phyloP scores from a whole-genome alignment of 2,888 invertebrate genomes.

The Diarsia mendica region DNA sequence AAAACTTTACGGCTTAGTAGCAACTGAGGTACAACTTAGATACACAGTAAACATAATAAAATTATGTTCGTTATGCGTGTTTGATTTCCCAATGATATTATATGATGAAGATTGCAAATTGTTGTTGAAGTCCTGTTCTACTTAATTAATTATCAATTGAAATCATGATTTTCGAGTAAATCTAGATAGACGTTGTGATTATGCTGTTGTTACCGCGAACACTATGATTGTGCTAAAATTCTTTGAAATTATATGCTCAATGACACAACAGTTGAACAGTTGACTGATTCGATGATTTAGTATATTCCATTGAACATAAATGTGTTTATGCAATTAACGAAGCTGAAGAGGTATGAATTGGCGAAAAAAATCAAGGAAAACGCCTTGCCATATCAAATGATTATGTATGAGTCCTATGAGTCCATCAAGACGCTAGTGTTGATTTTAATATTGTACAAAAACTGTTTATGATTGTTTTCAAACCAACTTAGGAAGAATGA shows the following conservation, averaged over 20 bases:
- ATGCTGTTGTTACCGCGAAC: background rate
- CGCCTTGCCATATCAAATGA: background rate
- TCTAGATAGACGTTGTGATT: background rate
- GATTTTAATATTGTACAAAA: constrained; percentile 15
- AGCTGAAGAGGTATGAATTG: constrained; percentile 11
- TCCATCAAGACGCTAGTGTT: constrained; percentile 4
- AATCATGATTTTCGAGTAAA: constrained; percentile 16
- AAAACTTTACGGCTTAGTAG: constrained; percentile 5
- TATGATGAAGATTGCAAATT: constrained; percentile 3
- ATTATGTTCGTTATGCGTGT: background rate
- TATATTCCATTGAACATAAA: background rate
- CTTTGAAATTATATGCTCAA: background rate
- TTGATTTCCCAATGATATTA: constrained; percentile 18
- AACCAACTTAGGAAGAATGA: constrained; percentile 1
- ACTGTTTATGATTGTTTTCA: background rate
- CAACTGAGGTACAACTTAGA: constrained; percentile 8
- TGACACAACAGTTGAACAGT: background rate
- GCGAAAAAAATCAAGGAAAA: constrained; percentile 19
- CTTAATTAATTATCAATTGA: constrained; percentile 8
- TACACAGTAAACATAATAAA: background rate
- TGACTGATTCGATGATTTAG: background rate
- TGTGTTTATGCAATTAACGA: background rate
- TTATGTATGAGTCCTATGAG: constrained; percentile 15
- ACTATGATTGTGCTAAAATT: constrained; percentile 12
- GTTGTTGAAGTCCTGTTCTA: constrained; percentile 5